Percentiles rank a stretch among this genome's conserved stretches.
Evolutionary conservation across 2,797 vertebrate genomes (phyloP).

Genomic region (Ataeniobius toweri): DNA sequence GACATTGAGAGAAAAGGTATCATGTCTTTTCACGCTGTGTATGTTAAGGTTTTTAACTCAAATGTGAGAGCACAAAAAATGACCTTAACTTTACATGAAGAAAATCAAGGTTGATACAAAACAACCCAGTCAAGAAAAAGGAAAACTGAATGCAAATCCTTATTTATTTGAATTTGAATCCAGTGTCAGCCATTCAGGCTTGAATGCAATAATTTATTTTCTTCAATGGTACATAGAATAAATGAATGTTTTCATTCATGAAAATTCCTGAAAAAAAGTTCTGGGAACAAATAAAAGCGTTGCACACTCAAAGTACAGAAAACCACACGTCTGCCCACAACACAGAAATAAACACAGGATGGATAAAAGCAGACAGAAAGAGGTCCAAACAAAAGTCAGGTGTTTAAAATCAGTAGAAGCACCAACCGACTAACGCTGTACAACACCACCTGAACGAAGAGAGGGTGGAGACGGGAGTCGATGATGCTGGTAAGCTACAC

Average conservation of each 20-base stretch:
- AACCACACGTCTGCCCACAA: constrained; percentile 18
- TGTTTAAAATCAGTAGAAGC: constrained; percentile 12
- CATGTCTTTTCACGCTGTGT: background rate
- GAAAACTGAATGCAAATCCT: constrained; percentile 37
- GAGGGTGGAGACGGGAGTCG: background rate
- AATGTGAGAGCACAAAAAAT: background rate
- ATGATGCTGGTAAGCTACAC: background rate
- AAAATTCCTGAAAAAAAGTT: constrained; percentile 13
- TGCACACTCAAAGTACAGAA: constrained; percentile 14
- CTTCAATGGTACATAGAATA: background rate
- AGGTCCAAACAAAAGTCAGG: background rate
- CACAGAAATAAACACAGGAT: background rate
- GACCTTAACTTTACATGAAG: background rate
- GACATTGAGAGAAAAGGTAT: too few species aligned
- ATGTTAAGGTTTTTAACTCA: background rate
- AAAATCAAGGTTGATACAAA: background rate
- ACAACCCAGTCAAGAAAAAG: background rate
- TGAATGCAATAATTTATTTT: background rate
- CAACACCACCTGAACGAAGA: background rate
- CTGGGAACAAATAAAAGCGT: constrained; percentile 3
- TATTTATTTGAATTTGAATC: constrained; percentile 43
- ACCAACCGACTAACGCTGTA: background rate
- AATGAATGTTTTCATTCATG: background rate
- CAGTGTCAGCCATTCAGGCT: background rate
- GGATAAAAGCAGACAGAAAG: background rate